These are phyloP conservation scores for Cydia splendana DNA, from an alignment of 1,140 invertebrate species.

Conservation along the genomic window DNA sequence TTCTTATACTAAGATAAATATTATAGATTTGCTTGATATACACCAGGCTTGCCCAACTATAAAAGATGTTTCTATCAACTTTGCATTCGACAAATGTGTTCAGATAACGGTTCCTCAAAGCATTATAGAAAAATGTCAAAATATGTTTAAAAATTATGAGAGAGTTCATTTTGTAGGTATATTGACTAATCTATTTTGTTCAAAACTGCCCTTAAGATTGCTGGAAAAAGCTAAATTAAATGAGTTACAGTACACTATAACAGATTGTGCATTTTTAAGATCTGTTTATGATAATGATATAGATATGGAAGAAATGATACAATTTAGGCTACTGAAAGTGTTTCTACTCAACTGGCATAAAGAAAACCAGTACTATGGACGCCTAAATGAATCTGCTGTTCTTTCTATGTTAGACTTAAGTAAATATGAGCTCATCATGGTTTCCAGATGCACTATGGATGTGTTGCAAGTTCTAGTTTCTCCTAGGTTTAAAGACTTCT, in stretches of 20 bases:
- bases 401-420: conserved; percentile 20
- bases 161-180: conserved; percentile 20
- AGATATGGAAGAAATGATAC: neutral
- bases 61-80: conserved; percentile 19
- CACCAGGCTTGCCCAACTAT: conserved; percentile 17
- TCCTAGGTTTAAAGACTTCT: conserved; percentile 14
- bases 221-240: conserved; percentile 6
- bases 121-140: conserved; percentile 15
- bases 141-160: conserved; percentile 19
- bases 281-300: conserved; percentile 18
- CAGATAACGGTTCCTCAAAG: neutral
- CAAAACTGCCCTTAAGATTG: neutral
- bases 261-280: conserved; percentile 19
- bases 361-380: conserved; percentile 22
- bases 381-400: conserved; percentile 14
- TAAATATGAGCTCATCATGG: conserved; percentile 1
- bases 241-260: conserved; percentile 18
- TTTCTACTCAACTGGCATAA: conserved; percentile 15
- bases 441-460: neutral
- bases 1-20: conserved; percentile 19
- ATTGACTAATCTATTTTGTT: conserved; percentile 20
- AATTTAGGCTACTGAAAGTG: conserved; percentile 7
- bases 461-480: neutral
- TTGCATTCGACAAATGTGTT: conserved; percentile 2
- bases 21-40: conserved; percentile 2